Conservation (phyloP, 2,113 vertebrate genomes). For the Sturnira hondurensis region DNA sequence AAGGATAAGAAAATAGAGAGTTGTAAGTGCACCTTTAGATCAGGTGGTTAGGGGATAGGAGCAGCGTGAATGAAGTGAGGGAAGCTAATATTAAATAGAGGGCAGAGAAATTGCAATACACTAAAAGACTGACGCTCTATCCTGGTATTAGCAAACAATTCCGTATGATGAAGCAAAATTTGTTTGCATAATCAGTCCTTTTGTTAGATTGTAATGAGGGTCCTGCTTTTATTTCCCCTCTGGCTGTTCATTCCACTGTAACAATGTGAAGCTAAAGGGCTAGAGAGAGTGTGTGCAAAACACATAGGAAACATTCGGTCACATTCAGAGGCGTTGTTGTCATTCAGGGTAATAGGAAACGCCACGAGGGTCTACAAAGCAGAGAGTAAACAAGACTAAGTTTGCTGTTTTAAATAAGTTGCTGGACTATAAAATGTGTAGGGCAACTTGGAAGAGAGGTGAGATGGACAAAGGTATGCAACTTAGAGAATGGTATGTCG, state of each 20-base stretch:
- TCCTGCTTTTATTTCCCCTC: too few relatives aligned
- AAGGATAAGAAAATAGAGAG: not conserved
- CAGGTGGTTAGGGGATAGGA: not conserved
- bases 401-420: not conserved
- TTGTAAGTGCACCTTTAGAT: not conserved
- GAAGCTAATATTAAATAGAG: not conserved
- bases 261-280: not conserved
- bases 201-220: too few relatives aligned
- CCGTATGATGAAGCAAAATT: not conserved
- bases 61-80: not conserved
- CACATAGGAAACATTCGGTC: not conserved
- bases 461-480: not conserved
- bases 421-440: not conserved
- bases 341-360: not conserved
- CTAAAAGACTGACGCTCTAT: not conserved
- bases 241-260: too few relatives aligned
- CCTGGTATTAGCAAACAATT: not conserved
- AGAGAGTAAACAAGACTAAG: not conserved
- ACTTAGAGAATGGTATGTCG: not conserved
- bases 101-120: not conserved
- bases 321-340: not conserved
- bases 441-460: not conserved
- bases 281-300: not conserved
- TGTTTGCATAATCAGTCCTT: too few relatives aligned
- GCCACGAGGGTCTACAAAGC: not conserved